Conservation (phyloP, 2,888 invertebrate species). For the Leuctra nigra region DNA sequence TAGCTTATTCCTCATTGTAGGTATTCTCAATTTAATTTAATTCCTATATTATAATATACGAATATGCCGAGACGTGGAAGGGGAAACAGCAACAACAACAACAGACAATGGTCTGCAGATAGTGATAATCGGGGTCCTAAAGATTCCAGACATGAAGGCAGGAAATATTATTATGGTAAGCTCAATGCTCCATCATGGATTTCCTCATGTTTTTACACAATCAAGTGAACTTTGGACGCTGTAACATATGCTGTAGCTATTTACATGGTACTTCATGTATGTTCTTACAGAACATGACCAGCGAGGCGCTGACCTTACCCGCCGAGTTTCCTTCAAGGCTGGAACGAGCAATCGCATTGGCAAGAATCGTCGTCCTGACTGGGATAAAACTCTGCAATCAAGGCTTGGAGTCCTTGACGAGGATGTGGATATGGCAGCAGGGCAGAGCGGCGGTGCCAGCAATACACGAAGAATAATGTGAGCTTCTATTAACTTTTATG, state of each 20-base stretch:
- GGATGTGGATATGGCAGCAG: slow-evolving; percentile 61
- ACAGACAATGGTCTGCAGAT: slow-evolving; percentile 23
- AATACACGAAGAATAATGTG: too few relatives aligned
- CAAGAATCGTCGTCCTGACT: slow-evolving; percentile 38
- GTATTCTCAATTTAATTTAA: too few relatives aligned
- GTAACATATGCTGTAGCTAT: background rate
- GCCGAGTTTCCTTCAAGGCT: slow-evolving; percentile 52
- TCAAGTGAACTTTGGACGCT: background rate
- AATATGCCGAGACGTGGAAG: background rate
- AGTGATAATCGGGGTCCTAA: slow-evolving; percentile 1
- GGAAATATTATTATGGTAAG: slow-evolving; percentile 22
- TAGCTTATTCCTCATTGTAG: too few relatives aligned
- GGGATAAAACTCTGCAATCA: slow-evolving; percentile 41
- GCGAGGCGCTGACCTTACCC: slow-evolving; percentile 39
- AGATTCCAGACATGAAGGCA: background rate
- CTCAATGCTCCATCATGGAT: too few relatives aligned
- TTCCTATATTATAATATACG: too few relatives aligned
- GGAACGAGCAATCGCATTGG: slow-evolving; percentile 40
- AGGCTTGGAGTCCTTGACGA: slow-evolving; percentile 50
- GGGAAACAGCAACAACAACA: too few relatives aligned
- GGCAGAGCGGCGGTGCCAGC: too few relatives aligned
- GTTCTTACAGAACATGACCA: slow-evolving; percentile 46
- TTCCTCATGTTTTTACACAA: too few relatives aligned
- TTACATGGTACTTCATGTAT: background rate
- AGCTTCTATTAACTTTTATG: too few relatives aligned